Conservation (phyloP, 2,113 vertebrate genomes). For the Peromyscus maniculatus region DNA sequence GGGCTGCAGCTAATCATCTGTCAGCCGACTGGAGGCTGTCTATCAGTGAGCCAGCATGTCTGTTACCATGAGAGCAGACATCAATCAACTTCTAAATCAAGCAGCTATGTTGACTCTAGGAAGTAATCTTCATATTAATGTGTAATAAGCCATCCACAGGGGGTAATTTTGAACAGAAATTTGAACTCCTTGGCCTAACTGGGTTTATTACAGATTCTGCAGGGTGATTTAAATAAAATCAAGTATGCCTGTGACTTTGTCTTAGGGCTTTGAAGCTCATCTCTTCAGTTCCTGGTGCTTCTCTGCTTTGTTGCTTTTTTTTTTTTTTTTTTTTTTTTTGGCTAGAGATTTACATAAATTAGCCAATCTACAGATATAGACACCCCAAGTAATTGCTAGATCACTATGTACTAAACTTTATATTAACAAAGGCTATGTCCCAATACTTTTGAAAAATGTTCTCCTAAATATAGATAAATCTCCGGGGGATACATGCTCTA, state of each 20-base stretch:
- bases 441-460: background rate
- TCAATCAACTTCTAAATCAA: background rate
- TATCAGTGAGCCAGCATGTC: background rate
- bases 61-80: background rate
- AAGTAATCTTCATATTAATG: slow-evolving; percentile 2
- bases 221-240: background rate
- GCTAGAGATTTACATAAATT: background rate
- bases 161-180: slow-evolving; percentile 10
- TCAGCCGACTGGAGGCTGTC: background rate
- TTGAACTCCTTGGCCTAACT: background rate
- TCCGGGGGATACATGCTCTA: background rate
- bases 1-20: background rate
- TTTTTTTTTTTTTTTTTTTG: background rate
- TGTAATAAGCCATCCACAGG: background rate
- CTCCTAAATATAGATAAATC: background rate
- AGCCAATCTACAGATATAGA: background rate
- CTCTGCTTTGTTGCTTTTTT: background rate
- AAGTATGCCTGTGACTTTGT: slow-evolving; percentile 14
- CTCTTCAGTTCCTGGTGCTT: background rate
- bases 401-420: background rate
- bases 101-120: background rate
- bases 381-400: background rate
- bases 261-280: background rate
- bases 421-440: background rate
- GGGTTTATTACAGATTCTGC: background rate